A percentile compares a stretch with the other conserved stretches of the same genome.
Conservation (phyloP, 2,888 invertebrate genomes). For the Meta bourneti region DNA sequence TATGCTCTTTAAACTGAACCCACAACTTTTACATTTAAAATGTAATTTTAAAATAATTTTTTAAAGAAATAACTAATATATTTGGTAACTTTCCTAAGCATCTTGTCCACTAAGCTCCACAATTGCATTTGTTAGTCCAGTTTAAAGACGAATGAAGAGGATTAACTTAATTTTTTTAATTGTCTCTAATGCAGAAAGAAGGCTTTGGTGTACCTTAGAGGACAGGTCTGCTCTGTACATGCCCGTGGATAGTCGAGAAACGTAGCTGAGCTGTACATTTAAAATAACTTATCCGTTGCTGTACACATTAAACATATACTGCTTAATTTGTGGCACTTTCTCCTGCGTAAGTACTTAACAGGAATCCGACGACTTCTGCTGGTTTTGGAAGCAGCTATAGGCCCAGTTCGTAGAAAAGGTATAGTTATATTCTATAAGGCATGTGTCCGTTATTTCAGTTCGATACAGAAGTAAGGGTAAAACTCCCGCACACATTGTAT, state of each 20-base stretch:
- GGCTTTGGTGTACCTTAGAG: constrained; percentile 58
- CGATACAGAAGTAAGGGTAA: background rate
- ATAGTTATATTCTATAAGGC: background rate
- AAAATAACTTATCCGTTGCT: constrained; percentile 70
- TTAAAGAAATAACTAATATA: background rate
- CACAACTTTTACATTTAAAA: too few relatives aligned
- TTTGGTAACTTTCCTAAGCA: background rate
- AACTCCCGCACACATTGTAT: background rate
- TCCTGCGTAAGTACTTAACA: constrained; percentile 46
- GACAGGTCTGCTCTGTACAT: constrained; percentile 33
- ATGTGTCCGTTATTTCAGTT: background rate
- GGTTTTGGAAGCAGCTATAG: background rate
- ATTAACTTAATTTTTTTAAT: background rate
- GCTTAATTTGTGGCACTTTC: constrained; percentile 66
- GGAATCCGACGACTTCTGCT: constrained; percentile 37
- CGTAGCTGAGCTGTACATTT: constrained; percentile 52
- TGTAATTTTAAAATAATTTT: too few relatives aligned
- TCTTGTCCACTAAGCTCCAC: background rate
- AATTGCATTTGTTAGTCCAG: background rate
- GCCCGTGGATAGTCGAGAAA: constrained; percentile 22
- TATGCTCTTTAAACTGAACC: too few relatives aligned
- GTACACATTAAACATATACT: constrained; percentile 54
- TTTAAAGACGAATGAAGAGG: background rate
- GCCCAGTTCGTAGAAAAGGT: background rate
- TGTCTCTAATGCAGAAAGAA: background rate